Conservation (phyloP, 2,797 vertebrate genomes). For the Tinamus major region DNA sequence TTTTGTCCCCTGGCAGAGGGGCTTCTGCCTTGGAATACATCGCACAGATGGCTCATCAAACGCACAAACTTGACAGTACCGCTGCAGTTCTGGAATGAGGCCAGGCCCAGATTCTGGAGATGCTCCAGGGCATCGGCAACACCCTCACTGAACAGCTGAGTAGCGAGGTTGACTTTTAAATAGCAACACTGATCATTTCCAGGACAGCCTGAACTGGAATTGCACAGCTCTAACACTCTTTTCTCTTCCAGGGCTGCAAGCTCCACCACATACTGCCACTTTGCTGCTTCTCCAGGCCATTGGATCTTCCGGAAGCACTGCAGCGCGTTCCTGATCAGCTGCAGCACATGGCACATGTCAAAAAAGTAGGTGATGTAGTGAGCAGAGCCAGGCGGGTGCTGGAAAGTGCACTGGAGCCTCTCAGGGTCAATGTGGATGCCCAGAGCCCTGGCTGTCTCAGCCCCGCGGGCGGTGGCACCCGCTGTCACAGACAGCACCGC, state of each 20-base stretch:
- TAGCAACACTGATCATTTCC: constrained; percentile 13
- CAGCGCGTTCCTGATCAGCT: constrained; percentile 67
- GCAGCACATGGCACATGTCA: constrained; percentile 55
- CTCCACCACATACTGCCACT: constrained; percentile 71
- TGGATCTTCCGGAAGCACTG: constrained; percentile 62
- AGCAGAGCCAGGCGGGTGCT: constrained; percentile 47
- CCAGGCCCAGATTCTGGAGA: constrained; percentile 54
- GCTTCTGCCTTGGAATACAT: constrained; percentile 44
- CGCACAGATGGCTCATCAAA: constrained; percentile 58
- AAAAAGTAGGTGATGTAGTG: constrained; percentile 60
- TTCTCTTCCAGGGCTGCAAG: constrained; percentile 31
- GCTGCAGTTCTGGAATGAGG: constrained; percentile 54
- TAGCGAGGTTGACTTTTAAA: constrained; percentile 53
- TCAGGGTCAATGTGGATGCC: constrained; percentile 46
- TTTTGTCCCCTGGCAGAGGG: constrained; percentile 26
- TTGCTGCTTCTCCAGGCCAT: not conserved
- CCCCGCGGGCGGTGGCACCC: not conserved
- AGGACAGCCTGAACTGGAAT: not conserved
- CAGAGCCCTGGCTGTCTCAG: constrained; percentile 64
- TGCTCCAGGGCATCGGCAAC: constrained; percentile 55
- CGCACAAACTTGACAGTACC: constrained; percentile 68
- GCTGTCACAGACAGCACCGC: constrained; percentile 62
- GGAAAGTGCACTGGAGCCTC: constrained; percentile 64
- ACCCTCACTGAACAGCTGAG: constrained; percentile 63
- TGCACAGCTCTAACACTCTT: not conserved